Base-by-base conservation (phyloP, 2,888 invertebrate species). In the Tinea trinotella region DNA sequence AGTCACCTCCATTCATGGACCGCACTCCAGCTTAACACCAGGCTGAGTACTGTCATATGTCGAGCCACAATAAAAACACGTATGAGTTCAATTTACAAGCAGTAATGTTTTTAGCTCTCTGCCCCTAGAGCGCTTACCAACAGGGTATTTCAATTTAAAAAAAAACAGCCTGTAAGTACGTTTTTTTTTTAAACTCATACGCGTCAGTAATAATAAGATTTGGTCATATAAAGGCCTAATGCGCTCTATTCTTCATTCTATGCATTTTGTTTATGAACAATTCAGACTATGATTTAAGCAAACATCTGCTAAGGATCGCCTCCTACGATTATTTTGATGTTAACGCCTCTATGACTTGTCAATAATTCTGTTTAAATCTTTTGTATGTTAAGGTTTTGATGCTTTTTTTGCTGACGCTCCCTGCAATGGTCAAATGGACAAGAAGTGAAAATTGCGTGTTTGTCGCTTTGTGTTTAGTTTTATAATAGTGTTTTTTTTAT, bases 201-300 rank as follows among this genome's bases (percentile, higher is more conserved):
- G 64, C 68, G 69, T 74, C 71, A 70, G 66, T 66, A 75, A 72
- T 76, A 77, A 80, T 74, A 77, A 71, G 73, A 78, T 76, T 48
- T 71, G 67, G 67, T 54, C 19, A 24, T 18, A 54, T 53, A 56
- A 54, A 52, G 24, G 36, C 6, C 69, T 70, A 75, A 74, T 73
- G 68, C 68, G 64, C 63, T 67, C 67, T 67, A 71, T 72, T 74
- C 68, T 70, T 66, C 56, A 56, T 58, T 62, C 62, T 62, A 65
- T 64, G 59, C 59, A 61, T 60, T 36, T 58, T 56, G 56, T 58
- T 58, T 59, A 60, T 59, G 59, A 63, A 60, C 59, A 58, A 64
- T 61, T 59, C 58, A 55, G 58, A 58, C 24, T 50, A 24, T 24
- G 24, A 54, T 56, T 57, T 65, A 64, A 64, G 70, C 70, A 79